Evolutionary conservation across 2,797 vertebrate species (phyloP).

Genomic region (Microctenopoma stevenorrisi): DNA sequence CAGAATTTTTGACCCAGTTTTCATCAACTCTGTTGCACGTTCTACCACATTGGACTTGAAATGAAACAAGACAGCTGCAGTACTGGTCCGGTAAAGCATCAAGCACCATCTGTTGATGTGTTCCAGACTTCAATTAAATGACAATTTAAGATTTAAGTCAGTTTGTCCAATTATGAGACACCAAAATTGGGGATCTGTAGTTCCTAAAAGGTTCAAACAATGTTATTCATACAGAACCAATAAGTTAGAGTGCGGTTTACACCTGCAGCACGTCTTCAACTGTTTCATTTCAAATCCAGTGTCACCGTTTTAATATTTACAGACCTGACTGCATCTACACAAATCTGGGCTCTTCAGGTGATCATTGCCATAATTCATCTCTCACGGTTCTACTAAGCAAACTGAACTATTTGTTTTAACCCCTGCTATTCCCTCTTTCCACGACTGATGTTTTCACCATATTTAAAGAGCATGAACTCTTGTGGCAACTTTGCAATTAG

Average conservation of each 20-base stretch:
- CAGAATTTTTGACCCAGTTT: background rate
- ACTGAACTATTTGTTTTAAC: background rate
- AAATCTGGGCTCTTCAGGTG: slow-evolving; percentile 39
- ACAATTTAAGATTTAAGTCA: background rate
- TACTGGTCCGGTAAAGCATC: too few relatives aligned
- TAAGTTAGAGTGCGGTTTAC: background rate
- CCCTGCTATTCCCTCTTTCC: slow-evolving; percentile 17
- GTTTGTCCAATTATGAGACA: background rate
- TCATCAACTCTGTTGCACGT: too few relatives aligned
- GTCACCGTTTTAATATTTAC: background rate
- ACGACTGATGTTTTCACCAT: slow-evolving; percentile 30
- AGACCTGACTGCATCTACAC: slow-evolving; percentile 15
- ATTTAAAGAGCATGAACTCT: slow-evolving; percentile 39
- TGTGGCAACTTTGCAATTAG: slow-evolving; percentile 49
- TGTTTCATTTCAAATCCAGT: background rate
- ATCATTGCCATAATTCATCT: slow-evolving; percentile 13
- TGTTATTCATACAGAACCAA: background rate
- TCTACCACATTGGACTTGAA: too few relatives aligned
- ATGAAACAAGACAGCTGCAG: too few relatives aligned
- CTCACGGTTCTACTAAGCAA: slow-evolving; percentile 13
- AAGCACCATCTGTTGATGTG: too few relatives aligned
- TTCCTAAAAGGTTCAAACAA: too few relatives aligned
- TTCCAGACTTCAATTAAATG: background rate
- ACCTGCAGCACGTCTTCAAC: background rate
- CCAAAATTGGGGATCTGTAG: background rate